phyloP scores from a whole-genome alignment of 2,113 vertebrate species.

The Antigone vipio region DNA sequence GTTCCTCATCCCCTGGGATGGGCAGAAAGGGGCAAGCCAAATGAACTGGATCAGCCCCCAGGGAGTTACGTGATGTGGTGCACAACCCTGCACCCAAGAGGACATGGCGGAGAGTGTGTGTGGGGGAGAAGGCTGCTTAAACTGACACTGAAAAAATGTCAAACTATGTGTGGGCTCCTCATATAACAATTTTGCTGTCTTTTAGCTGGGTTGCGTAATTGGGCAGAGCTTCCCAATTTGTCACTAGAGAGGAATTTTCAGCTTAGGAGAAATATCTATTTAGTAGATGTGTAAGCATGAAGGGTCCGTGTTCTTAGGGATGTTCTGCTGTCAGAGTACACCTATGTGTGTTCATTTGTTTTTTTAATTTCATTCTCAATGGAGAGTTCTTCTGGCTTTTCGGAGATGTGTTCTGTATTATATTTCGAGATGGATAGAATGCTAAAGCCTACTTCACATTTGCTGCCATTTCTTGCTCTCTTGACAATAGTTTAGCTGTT shows the following conservation, averaged over 20 bases:
- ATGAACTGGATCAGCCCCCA: accelerated
- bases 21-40: not conserved
- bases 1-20: not conserved
- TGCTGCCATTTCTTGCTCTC: not conserved
- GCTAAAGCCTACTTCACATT: not conserved
- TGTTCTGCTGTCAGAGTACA: not conserved
- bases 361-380: not conserved
- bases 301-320: not conserved
- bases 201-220: not conserved
- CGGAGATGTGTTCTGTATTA: not conserved
- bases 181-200: not conserved
- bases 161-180: not conserved
- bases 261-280: not conserved
- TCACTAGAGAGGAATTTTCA: not conserved
- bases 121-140: not conserved
- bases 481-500: not conserved
- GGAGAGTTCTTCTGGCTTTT: not conserved
- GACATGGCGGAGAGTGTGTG: accelerated
- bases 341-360: not conserved
- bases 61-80: not conserved
- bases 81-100: not conserved
- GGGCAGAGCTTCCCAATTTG: not conserved
- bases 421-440: not conserved
- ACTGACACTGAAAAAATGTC: not conserved
- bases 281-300: not conserved